phyloP scores from a whole-genome alignment of 1,140 invertebrate genomes.

The Plectus sambesii region DNA sequence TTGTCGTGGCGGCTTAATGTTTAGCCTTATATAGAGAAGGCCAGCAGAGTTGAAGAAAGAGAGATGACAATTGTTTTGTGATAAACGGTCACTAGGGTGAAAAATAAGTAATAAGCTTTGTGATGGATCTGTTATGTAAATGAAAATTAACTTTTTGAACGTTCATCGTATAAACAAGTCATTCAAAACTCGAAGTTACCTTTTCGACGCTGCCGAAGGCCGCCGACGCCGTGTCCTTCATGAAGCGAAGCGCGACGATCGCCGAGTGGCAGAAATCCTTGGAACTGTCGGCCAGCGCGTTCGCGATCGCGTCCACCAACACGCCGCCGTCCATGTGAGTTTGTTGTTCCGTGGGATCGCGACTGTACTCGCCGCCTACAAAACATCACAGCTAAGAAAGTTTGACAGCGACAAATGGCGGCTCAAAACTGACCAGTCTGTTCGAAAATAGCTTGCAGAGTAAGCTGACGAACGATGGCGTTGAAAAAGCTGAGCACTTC shows the following conservation, averaged over 20 bases:
- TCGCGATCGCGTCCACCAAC: conserved; percentile 20
- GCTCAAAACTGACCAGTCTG: no score
- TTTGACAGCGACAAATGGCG: no score
- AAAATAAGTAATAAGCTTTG: no score
- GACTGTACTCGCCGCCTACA: background rate
- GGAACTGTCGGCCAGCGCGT: conserved; percentile 23
- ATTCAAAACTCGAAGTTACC: no score
- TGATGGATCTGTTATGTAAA: no score
- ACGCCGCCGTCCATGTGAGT: conserved; percentile 20
- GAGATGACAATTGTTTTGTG: no score
- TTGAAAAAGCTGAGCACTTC: conserved; percentile 26
- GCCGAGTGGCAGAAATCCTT: conserved; percentile 29
- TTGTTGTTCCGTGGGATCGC: conserved; percentile 1
- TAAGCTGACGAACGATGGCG: conserved; percentile 25
- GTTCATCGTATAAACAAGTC: no score
- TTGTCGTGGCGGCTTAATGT: no score
- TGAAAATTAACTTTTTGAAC: no score
- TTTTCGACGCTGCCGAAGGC: conserved; percentile 10
- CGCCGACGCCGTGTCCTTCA: background rate
- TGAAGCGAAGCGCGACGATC: conserved; percentile 14
- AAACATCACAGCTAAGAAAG: background rate
- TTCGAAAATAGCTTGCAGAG: conserved; percentile 28
- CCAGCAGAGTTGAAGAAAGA: background rate
- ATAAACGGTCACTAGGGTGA: no score
- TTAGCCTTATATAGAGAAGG: conserved; percentile 16